A percentile compares a stretch with the other conserved stretches of the same genome.
phyloP scores from a whole-genome alignment of 2,113 vertebrate species.

The Apodemus sylvaticus region DNA sequence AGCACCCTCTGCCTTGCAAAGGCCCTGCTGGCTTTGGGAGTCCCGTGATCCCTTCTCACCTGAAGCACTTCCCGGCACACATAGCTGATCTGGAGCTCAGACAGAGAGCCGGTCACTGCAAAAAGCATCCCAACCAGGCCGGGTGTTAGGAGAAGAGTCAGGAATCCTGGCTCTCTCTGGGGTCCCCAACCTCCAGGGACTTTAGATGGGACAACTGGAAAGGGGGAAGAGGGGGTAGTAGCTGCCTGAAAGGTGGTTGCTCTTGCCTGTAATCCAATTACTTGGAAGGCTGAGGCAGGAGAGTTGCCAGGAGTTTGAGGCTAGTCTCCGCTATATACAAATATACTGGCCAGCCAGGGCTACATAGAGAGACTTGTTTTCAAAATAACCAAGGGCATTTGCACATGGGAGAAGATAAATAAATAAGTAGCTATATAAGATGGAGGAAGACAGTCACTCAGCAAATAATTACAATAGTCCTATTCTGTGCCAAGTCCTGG shows the following conservation, averaged over 20 bases:
- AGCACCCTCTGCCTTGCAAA: neutral
- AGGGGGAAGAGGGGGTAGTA: neutral
- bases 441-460: neutral
- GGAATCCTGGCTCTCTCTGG: neutral
- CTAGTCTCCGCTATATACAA: neutral
- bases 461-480: neutral
- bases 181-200: neutral
- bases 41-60: constrained; percentile 80
- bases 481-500: neutral
- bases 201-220: neutral
- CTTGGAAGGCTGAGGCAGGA: neutral
- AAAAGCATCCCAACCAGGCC: constrained; percentile 2
- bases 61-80: constrained; percentile 93
- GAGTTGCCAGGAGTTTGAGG: neutral
- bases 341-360: neutral
- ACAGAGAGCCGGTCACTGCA: constrained; percentile 91
- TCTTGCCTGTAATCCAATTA: neutral
- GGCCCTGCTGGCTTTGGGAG: neutral
- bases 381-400: neutral
- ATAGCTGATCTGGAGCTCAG: constrained; percentile 93
- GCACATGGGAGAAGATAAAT: neutral
- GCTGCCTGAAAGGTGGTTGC: neutral
- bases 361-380: neutral
- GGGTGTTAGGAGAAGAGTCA: neutral
- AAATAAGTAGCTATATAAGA: neutral